A percentile compares a stretch with the other conserved stretches of the same genome.
Evolutionary conservation across 2,113 vertebrate species (phyloP).

Genomic region (Opisthocomus hoazin): DNA sequence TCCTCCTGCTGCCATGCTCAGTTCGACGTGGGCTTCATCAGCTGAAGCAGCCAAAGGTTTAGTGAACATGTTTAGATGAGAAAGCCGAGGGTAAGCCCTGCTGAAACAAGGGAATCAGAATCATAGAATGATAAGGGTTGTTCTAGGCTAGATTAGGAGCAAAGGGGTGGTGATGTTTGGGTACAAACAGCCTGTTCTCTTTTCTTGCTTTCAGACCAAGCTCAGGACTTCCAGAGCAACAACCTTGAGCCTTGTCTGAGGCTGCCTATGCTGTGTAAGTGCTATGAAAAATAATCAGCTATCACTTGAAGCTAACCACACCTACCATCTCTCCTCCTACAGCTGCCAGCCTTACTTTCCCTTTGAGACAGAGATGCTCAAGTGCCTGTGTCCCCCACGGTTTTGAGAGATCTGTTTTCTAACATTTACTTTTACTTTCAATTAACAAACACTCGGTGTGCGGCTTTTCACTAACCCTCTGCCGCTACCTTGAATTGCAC

Average conservation of each 20-base stretch:
- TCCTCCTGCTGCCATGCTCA: not conserved
- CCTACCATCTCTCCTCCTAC: not conserved
- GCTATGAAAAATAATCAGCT: not conserved
- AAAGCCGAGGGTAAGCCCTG: not conserved
- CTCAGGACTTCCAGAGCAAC: not conserved
- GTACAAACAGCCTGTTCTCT: not conserved
- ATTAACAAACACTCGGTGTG: not conserved
- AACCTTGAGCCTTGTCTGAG: not conserved
- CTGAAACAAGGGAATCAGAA: not conserved
- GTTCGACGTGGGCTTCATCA: not conserved
- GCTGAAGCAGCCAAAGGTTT: not conserved
- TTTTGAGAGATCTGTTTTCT: not conserved
- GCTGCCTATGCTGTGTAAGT: not conserved
- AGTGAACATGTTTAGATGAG: not conserved
- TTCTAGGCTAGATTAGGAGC: not conserved
- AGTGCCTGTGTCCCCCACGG: rapidly evolving
- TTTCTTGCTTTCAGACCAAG: not conserved
- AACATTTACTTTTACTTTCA: not conserved
- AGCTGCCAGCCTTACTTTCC: not conserved
- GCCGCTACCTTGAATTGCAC: not conserved
- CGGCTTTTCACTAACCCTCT: not conserved
- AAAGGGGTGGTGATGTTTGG: not conserved
- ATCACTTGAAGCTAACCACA: not conserved
- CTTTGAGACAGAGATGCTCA: not conserved
- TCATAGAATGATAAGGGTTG: too few species aligned